Base-by-base conservation (phyloP, 2,888 invertebrate species). In the Calliscelio sp. region DNA sequence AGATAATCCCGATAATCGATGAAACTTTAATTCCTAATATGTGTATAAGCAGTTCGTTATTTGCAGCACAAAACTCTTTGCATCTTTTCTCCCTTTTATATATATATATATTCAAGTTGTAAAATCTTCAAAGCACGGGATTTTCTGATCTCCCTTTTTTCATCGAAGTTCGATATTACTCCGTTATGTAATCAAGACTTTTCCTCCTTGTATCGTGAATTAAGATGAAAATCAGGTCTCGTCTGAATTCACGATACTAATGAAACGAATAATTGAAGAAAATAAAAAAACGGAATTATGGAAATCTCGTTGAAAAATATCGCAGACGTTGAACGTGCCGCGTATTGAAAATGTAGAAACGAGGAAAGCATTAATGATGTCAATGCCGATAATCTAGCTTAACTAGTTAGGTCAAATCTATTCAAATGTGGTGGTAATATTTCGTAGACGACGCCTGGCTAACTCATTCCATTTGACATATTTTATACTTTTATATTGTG, bases 401-500 rank as follows among this genome's bases (percentile, higher is more conserved):
- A 65, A 46, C 24, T 65, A 63, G 25, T 65, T 63, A 59, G 59
- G 57, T 57, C 32, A 44, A 25, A 44, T 57, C 53, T 41, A 68
- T 25, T 51, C 11, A 51, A 53, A 74, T 32, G 28, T 44, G 44
- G 32, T 41, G 28, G 71, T 25, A 55, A 71, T 57, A 80, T 61
- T 68, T 44, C 38, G 68, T 71, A 65, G 74, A 68, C 74, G 81
- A 81, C 83, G 81, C 85, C 84, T 86, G 82, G 81, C 74, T 82
- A 86, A 83, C 57, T 80, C 81, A 73, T 83, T 75, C 85, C 84
- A 86, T 57, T 88, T 85, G 85, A 86, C 88, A 91, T 89, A 92
- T 92, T 93, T 93, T 92, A 91, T 93, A 93, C 92, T 93, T 93
- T 93, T 93, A 93, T 92, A 92, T 90, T 87, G 89, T 87, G 89